These are phyloP conservation scores for Ariolimax columbianus DNA, from an alignment of 2,888 invertebrate species.

Conservation along the genomic window DNA sequence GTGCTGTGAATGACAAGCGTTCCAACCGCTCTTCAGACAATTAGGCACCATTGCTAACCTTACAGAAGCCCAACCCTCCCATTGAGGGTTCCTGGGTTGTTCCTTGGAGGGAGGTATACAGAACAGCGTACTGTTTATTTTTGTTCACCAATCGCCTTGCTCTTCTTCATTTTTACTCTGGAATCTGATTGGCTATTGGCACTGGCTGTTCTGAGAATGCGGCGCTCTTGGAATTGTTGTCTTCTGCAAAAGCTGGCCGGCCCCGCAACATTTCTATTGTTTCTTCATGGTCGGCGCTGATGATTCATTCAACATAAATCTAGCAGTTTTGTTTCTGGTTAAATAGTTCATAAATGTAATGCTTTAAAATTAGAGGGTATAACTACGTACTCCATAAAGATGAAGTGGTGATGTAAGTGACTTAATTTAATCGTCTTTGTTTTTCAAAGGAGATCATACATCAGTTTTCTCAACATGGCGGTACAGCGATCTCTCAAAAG, in stretches of 20 bases:
- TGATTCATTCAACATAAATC: not conserved
- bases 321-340: not conserved
- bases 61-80: no score
- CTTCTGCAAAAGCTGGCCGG: not conserved
- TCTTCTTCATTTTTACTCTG: not conserved
- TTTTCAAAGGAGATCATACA: not conserved
- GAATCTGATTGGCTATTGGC: slow-evolving; percentile 30
- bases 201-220: slow-evolving; percentile 23
- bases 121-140: not conserved
- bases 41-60: no score
- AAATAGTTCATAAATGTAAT: not conserved
- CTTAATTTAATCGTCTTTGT: slow-evolving; percentile 33
- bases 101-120: slow-evolving; percentile 5
- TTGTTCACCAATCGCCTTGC: slow-evolving; percentile 12
- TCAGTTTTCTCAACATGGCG: slow-evolving; percentile 42
- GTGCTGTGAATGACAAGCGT: no score
- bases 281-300: not conserved
- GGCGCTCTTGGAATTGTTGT: slow-evolving; percentile 21
- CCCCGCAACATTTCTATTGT: not conserved
- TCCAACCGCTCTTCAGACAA: no score
- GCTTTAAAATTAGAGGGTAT: not conserved
- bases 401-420: not conserved
- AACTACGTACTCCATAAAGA: not conserved
- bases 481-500: slow-evolving; percentile 29
- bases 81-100: not conserved